phyloP scores from a whole-genome alignment of 2,888 invertebrate species.

The Anaspis maculata region DNA sequence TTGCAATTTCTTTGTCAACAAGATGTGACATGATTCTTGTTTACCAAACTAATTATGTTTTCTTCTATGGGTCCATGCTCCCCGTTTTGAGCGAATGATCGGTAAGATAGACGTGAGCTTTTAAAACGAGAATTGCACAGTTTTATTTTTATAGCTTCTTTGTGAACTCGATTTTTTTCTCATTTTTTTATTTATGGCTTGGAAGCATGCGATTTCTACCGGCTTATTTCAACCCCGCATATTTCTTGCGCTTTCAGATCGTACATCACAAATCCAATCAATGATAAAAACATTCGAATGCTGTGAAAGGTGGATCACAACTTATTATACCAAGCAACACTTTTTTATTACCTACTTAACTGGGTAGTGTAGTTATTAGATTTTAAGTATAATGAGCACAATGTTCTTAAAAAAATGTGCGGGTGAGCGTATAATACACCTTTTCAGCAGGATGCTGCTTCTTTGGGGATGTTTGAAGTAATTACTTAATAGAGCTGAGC shows the following conservation, averaged over 20 bases:
- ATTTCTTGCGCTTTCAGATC: conserved; percentile 44
- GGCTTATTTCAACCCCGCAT: conserved; percentile 2
- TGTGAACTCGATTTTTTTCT: conserved; percentile 2
- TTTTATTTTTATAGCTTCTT: not conserved
- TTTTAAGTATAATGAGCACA: not conserved
- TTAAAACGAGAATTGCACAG: not conserved
- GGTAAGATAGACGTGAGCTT: conserved; percentile 28
- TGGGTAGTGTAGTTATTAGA: conserved; percentile 6
- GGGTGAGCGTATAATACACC: no score
- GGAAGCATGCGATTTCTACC: not conserved
- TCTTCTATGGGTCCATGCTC: conserved; percentile 68
- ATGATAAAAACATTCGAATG: conserved; percentile 57
- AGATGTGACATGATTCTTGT: conserved; percentile 5
- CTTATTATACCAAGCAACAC: not conserved
- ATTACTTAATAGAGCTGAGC: no score
- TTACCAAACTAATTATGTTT: conserved; percentile 21
- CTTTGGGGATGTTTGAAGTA: no score
- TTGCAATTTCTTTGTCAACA: no score
- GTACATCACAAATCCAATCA: conserved; percentile 58
- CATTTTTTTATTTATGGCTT: conserved; percentile 4
- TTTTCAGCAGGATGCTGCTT: no score
- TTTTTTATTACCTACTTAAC: not conserved
- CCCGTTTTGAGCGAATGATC: conserved; percentile 72
- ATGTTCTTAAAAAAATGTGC: no score
- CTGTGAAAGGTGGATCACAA: conserved; percentile 37